A percentile compares a stretch with the other conserved stretches of the same genome.
These are phyloP conservation scores for Halcyon senegalensis DNA, from an alignment of 2,113 vertebrate species.

Conservation along the genomic window DNA sequence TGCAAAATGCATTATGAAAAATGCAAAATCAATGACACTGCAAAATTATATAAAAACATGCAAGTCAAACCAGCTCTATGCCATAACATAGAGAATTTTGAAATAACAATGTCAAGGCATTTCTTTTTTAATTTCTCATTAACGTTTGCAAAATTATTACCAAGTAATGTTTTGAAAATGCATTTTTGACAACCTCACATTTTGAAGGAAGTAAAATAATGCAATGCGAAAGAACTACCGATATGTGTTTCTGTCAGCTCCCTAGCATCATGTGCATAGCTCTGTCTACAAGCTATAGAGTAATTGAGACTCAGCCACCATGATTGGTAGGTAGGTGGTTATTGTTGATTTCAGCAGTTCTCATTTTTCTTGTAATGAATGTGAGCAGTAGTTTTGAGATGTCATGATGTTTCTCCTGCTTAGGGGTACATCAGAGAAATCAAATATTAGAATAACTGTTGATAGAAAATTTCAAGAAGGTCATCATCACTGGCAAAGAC, in stretches of 20 bases:
- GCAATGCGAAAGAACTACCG: background rate
- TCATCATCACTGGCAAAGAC: background rate
- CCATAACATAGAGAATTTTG: background rate
- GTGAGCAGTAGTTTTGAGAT: background rate
- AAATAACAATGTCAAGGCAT: background rate
- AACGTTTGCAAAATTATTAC: background rate
- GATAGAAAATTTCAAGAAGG: background rate
- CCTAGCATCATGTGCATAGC: background rate
- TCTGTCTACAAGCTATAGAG: background rate
- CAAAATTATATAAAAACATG: background rate
- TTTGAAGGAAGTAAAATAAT: background rate
- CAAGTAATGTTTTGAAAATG: background rate
- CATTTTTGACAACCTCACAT: background rate
- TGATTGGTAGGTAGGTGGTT: background rate
- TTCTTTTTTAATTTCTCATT: background rate
- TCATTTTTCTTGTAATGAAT: background rate
- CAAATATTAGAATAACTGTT: background rate
- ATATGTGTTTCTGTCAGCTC: background rate
- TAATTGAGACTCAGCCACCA: background rate
- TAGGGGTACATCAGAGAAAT: background rate
- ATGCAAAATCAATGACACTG: background rate
- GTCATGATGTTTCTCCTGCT: background rate
- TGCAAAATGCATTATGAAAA: background rate
- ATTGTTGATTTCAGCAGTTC: background rate
- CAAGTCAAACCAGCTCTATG: background rate